Base-by-base conservation (phyloP, 2,113 vertebrate species). In the Sander vitreus region DNA sequence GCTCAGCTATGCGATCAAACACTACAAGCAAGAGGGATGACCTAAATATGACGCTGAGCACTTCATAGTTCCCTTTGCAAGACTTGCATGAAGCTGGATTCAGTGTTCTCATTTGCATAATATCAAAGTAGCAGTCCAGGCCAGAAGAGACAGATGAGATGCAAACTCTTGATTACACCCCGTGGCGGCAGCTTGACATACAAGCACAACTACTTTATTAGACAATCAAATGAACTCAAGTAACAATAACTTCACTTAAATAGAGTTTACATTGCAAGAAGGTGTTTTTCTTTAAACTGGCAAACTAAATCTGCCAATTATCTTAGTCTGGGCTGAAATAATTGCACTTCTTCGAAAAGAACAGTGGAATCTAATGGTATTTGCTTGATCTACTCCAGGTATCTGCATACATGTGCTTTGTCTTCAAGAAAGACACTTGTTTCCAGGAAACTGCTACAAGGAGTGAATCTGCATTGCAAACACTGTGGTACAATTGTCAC, bases 231-330 rank as follows among this genome's bases (percentile, higher is more conserved):
- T 39, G 45, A 58, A 57, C 39, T 68, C 13, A 11, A 39, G 66
- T 8, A 8, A 25, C 67, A 16, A n/a, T 54, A n/a, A 39, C 67
- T 70, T 54, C 50, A 54, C 50, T 30, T 19, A 30, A 59, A 25
- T 47, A 3, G n/a, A 18, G 21, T 45, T 47, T 27, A 16, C 55
- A 48, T 73, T 9, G n/a, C 45, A 9, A 21, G 16, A n/a, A 47
- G 10, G 5, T 55, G 18, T 73, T 60, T 48, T 47, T 27, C 33
- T 55, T 74, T 15, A 55, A 58, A 48, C 21, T 48, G 25, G 16
- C 39, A 69, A 50, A 69, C 16, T 47, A 59, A 84, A 78, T 36
- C 47, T 33, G n/a, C 23, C 33, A 71, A 48, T 85, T 75, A n/a
- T 39, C 50, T 16, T 48, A 18, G 45, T 6, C 39, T 48, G 30